Evolutionary conservation across 2,888 invertebrate species (phyloP).

Genomic region (Stomorhina lunata): DNA sequence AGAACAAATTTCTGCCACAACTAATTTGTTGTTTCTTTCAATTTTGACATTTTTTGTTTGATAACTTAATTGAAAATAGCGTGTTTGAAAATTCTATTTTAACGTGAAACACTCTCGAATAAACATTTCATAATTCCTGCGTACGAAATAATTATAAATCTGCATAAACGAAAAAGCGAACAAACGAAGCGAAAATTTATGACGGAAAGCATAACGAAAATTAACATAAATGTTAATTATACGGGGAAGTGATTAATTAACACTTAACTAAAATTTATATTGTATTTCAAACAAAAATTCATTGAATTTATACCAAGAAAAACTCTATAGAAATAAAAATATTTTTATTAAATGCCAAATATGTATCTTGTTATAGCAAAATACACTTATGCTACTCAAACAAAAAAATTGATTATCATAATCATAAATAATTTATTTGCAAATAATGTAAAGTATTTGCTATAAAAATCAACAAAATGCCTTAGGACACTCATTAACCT

Average conservation of each 20-base stretch:
- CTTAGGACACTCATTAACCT: no score
- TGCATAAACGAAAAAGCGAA: slow-evolving; percentile 1
- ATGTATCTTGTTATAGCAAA: no score
- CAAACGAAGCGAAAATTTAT: slow-evolving; percentile 20
- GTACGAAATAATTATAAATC: slow-evolving; percentile 44
- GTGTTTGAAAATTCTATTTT: slow-evolving; percentile 13
- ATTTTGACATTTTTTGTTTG: slow-evolving; percentile 55
- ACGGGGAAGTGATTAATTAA: slow-evolving; percentile 68
- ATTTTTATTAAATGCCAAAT: no score
- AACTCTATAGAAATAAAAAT: slow-evolving; percentile 1
- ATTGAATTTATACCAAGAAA: background rate
- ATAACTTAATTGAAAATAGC: slow-evolving; percentile 61
- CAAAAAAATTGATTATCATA: no score
- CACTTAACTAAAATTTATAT: slow-evolving; percentile 64
- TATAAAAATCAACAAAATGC: no score
- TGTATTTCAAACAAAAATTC: slow-evolving; percentile 13
- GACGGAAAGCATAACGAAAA: slow-evolving; percentile 13
- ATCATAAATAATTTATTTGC: no score
- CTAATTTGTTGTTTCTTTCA: slow-evolving; percentile 54
- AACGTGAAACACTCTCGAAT: background rate
- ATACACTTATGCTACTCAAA: no score
- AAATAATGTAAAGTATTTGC: no score
- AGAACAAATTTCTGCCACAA: slow-evolving; percentile 27
- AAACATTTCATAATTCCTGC: slow-evolving; percentile 36
- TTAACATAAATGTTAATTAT: slow-evolving; percentile 49